phyloP scores from a whole-genome alignment of 2,797 vertebrate genomes.

The Silurus aristotelis region DNA sequence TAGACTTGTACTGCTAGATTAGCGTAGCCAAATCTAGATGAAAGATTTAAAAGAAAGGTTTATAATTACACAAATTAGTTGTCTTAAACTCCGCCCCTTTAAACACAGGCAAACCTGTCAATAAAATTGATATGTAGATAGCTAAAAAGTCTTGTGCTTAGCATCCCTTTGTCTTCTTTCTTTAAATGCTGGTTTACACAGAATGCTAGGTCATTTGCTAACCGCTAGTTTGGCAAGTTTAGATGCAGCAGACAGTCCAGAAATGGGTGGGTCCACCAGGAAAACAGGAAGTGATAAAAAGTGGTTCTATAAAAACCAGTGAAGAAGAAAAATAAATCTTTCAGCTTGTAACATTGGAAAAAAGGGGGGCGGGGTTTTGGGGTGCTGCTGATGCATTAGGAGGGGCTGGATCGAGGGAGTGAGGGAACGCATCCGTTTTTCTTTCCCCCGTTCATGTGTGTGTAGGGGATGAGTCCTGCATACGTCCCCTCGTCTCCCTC shows the following conservation, averaged over 20 bases:
- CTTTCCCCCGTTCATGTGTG: conserved; percentile 97
- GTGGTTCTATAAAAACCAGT: conserved; percentile 69
- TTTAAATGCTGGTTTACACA: conserved; percentile 17
- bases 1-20: not conserved
- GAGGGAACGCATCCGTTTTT: conserved; percentile 91
- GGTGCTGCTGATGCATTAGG: conserved; percentile 74
- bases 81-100: not conserved
- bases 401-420: conserved; percentile 87
- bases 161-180: conserved; percentile 9
- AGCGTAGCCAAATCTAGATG: not conserved
- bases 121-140: not conserved
- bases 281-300: conserved; percentile 62
- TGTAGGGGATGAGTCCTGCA: conserved; percentile 73
- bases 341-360: conserved; percentile 49
- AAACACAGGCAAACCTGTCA: not conserved
- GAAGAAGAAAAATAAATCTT: conserved; percentile 60
- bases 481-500: conserved; percentile 75
- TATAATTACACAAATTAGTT: not conserved
- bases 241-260: not conserved
- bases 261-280: conserved; percentile 65
- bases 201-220: conserved; percentile 19
- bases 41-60: not conserved
- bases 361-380: conserved; percentile 17
- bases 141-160: not conserved
- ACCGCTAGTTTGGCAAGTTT: not conserved